Percentiles rank a stretch among this genome's conserved stretches.
These are phyloP conservation scores for Agonopterix heracliana DNA, from an alignment of 2,888 invertebrate genomes.

Conservation along the genomic window DNA sequence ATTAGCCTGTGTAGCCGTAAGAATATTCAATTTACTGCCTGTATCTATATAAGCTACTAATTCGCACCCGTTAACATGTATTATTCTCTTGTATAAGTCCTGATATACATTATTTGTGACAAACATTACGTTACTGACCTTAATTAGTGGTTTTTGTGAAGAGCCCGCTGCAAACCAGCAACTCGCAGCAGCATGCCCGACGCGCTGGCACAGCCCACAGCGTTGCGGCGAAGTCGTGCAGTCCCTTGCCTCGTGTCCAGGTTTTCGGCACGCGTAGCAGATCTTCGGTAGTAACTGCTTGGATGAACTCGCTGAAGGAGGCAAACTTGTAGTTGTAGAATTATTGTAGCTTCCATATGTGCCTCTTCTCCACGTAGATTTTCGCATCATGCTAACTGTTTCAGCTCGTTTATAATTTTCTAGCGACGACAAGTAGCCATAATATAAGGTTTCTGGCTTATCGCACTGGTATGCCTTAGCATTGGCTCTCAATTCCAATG, in stretches of 20 bases:
- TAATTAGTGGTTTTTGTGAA: neutral
- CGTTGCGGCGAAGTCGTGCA: constrained; percentile 7
- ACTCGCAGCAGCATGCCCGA: constrained; percentile 11
- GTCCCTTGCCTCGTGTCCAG: constrained; percentile 14
- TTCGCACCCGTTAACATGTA: neutral
- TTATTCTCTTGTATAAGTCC: constrained; percentile 1
- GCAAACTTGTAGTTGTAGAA: neutral
- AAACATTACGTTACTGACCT: neutral
- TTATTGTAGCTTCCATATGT: neutral
- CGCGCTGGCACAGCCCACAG: constrained; percentile 14
- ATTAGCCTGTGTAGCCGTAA: neutral
- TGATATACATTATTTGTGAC: neutral
- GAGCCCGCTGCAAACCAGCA: constrained; percentile 12
- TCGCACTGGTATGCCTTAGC: constrained; percentile 22
- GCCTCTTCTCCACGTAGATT: neutral
- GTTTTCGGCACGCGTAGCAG: constrained; percentile 14
- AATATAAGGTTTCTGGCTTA: constrained; percentile 18
- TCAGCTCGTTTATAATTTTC: constrained; percentile 14
- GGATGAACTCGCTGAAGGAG: too few relatives aligned
- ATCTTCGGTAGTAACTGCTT: constrained; percentile 1
- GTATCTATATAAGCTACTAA: constrained; percentile 9
- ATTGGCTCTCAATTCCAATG: constrained; percentile 15
- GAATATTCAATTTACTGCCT: too few relatives aligned
- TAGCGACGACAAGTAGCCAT: constrained; percentile 17
- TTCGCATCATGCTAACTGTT: neutral